Evolutionary conservation across 2,888 invertebrate species (phyloP).

Genomic region (Dryobota labecula): DNA sequence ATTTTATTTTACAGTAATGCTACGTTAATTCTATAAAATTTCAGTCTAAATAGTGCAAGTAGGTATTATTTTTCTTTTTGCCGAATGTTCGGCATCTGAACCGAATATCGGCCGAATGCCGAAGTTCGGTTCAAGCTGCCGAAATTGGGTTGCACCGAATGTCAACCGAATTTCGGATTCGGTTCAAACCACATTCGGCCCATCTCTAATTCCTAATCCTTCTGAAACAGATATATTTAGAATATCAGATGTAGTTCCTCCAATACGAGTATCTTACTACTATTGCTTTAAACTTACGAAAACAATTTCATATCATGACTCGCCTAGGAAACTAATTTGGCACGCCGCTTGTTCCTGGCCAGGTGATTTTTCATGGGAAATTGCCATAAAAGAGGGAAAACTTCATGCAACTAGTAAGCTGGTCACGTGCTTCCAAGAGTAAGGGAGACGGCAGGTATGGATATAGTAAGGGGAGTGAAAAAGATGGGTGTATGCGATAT

Average conservation of each 20-base stretch:
- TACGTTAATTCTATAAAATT: too few relatives aligned
- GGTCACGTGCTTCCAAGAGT: slow-evolving; percentile 78
- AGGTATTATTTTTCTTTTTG: too few relatives aligned
- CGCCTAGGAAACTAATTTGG: slow-evolving; percentile 76
- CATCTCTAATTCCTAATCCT: background rate
- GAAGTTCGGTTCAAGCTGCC: too few relatives aligned
- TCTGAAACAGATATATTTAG: background rate
- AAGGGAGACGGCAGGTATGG: slow-evolving; percentile 65
- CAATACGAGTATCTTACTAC: background rate
- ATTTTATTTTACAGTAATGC: too few relatives aligned
- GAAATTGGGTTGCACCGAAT: too few relatives aligned
- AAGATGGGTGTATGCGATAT: slow-evolving; percentile 67
- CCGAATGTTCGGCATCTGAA: too few relatives aligned
- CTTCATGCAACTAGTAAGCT: slow-evolving; percentile 78
- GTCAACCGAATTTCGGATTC: too few relatives aligned
- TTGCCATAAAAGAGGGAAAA: slow-evolving; percentile 82
- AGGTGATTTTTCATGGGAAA: slow-evolving; percentile 87
- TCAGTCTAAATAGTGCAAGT: too few relatives aligned
- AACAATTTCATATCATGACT: slow-evolving; percentile 59
- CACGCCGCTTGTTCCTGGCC: slow-evolving; percentile 70
- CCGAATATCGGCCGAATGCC: too few relatives aligned
- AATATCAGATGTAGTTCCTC: background rate
- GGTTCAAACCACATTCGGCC: too few relatives aligned
- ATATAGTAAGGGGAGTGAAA: slow-evolving; percentile 51
- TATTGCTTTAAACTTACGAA: slow-evolving; percentile 43